Base-by-base conservation (phyloP, 2,113 vertebrate species). In the Oreochromis spilurus region DNA sequence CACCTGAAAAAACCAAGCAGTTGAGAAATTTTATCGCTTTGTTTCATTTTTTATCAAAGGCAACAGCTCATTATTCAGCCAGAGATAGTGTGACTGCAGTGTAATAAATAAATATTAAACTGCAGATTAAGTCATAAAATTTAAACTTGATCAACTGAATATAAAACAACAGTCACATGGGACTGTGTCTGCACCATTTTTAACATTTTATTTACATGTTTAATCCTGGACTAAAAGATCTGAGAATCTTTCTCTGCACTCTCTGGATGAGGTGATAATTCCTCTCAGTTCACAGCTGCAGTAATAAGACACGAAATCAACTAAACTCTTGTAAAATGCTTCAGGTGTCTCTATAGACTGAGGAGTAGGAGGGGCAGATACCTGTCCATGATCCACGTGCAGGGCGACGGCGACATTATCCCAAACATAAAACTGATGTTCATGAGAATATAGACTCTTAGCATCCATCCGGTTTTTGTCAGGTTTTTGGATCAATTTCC, bases 371-470 rank as follows among this genome's bases (percentile, higher is more conserved):
- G 38, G 62, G 38, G 65, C 65, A 4, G 65, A 12, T 70, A 70
- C 65, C 65, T 70, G 65, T 24, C 65, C 65, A 16, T 14, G 38
- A 0, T 70, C 65, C n/a, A 70, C 0, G 2, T 70, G 65, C 65
- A 70, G 36, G 36, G n/a, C 65, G 5, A 92, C 2, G 8, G 81
- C 26, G 1, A 86, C 60, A 1, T 88, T 0, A 78, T 93, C 83
- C 89, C 91, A 93, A 0, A 89, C 79, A 53, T 89, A 92, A 19
- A 0, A 0, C 31, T 9, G 2, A 2, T 0, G 1, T 4, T 6
- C 0, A 0, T 6, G 31, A 58, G 0, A 1, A 1, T 0, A 8
- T 36, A 34, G 43, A 48, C 2, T 0, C 1, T 16, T 6, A 48
- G 14, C 14, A 4, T 0, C 53, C 78, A 81, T 17, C 65, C 5